phyloP scores from a whole-genome alignment of 1,140 invertebrate genomes.

The Drosophila eugracilis region DNA sequence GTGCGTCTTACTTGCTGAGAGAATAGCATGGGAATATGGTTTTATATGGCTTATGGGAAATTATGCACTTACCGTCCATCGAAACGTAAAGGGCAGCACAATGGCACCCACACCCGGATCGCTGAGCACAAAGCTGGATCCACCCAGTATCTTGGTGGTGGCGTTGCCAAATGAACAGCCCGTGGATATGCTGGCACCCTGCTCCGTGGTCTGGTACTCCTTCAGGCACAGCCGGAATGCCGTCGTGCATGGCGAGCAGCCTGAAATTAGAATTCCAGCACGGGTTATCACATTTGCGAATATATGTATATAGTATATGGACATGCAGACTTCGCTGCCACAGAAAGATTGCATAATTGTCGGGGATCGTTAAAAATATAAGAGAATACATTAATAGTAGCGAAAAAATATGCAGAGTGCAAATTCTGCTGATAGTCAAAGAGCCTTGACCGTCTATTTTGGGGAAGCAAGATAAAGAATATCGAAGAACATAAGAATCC shows the following conservation, averaged over 20 bases:
- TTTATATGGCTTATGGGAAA: slow-evolving; percentile 7
- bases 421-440: slow-evolving; percentile 35
- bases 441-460: slow-evolving; percentile 43
- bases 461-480: slow-evolving; percentile 12
- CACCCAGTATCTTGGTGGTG: slow-evolving; percentile 92
- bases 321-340: slow-evolving; percentile 7
- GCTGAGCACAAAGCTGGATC: slow-evolving; percentile 93
- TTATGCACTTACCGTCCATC: slow-evolving; percentile 93
- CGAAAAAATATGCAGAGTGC: slow-evolving; percentile 5
- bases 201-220: slow-evolving; percentile 94
- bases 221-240: slow-evolving; percentile 95
- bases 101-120: slow-evolving; percentile 91
- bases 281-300: slow-evolving; percentile 13
- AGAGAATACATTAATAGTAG: not conserved
- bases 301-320: not conserved
- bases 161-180: slow-evolving; percentile 96
- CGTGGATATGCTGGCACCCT: slow-evolving; percentile 86
- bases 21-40: not conserved
- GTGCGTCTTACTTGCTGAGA: slow-evolving; percentile 36
- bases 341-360: slow-evolving; percentile 36
- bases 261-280: slow-evolving; percentile 46
- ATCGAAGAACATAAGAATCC: not conserved
- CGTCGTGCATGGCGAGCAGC: slow-evolving; percentile 90
- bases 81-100: slow-evolving; percentile 93
- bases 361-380: not conserved